Base-by-base conservation (phyloP, 2,113 vertebrate genomes). In the Cyprinodon brontotheroides region DNA sequence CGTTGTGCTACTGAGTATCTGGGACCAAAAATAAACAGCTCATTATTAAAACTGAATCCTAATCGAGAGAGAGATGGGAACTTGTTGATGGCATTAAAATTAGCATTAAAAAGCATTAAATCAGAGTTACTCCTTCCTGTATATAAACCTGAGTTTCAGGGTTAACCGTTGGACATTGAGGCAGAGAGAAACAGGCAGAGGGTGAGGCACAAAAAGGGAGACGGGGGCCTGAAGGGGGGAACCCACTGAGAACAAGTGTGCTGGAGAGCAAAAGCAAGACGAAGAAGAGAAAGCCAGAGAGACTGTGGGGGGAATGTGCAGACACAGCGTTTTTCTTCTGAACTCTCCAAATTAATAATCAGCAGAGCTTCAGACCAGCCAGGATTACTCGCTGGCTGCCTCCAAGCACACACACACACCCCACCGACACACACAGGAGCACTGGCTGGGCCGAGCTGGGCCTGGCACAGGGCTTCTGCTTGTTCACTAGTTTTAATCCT, bases 401-500 rank as follows among this genome's bases (percentile, higher is more conserved):
- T 29, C 1, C 92, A 92, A 92, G 84, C 77, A 29, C 29, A 29
- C 78, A 61, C 69, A 79, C 74, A 6, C 57, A 40, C 65, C 20
- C 8, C 61, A 4, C 10, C 20, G 22, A 14, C 29, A 29, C 29
- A 29, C 29, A 89, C 82, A 86, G 85, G 87, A 89, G 79, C 68
- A 11, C 74, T 76, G 80, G 80, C 80, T 65, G 64, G 78, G 63
- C 74, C 59, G 20, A 71, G 76, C 61, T 85, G 90, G 92, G 90
- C 92, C 64, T 65, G 92, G 92, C 89, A 93, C 64, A 11, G 82
- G 86, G 89, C 86, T 93, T 94, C 92, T 93, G 92, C 92, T 93
- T 94, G 92, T 93, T 93, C 92, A 93, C 92, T 91, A 92, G 91
- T 93, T 94, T 92, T 94, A 94, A 93, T 92, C 92, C 89, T 93